Conservation (phyloP, 1,140 invertebrate genomes). For the Drosophila sp. region DNA sequence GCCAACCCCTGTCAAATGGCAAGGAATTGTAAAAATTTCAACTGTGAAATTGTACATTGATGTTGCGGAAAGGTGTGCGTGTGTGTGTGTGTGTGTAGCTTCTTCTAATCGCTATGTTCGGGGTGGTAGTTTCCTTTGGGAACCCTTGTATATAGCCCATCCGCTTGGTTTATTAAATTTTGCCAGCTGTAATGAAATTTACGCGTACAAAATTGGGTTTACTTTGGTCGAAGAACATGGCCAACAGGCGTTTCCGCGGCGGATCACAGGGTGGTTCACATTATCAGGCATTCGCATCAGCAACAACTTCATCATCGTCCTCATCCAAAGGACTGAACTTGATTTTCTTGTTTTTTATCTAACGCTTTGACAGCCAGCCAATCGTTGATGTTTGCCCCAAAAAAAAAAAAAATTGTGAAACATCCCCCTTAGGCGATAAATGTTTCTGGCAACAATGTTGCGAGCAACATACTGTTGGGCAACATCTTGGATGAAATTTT, state of each 20-base stretch:
- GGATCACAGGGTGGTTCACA: conserved; percentile 45
- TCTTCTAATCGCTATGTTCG: conserved; percentile 10
- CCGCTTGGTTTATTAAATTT: conserved; percentile 72
- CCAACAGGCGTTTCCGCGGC: conserved; percentile 57
- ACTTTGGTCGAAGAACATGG: conserved; percentile 40
- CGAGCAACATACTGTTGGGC: conserved; percentile 26
- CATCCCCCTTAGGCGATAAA: conserved; percentile 26
- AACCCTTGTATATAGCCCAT: conserved; percentile 34
- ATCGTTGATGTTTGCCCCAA: conserved; percentile 49
- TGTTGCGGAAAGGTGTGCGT: conserved; percentile 37
- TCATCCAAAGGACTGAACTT: background rate
- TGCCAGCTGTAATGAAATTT: conserved; percentile 74
- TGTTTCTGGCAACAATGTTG: conserved; percentile 34
- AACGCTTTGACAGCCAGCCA: conserved; percentile 28
- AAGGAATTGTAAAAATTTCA: conserved; percentile 27
- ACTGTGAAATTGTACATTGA: conserved; percentile 45
- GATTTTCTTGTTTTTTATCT: conserved; percentile 35
- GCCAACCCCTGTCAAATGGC: conserved; percentile 43
- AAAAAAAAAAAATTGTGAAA: background rate
- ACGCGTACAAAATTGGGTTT: conserved; percentile 76
- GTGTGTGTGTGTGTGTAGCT: conserved; percentile 8
- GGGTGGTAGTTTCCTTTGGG: conserved; percentile 16
- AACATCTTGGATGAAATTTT: conserved; percentile 23
- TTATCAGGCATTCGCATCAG: conserved; percentile 36
- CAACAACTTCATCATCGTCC: conserved; percentile 35